Percentiles rank a stretch among this genome's conserved stretches.
phyloP scores from a whole-genome alignment of 2,113 vertebrate species.

The Indicator indicator region DNA sequence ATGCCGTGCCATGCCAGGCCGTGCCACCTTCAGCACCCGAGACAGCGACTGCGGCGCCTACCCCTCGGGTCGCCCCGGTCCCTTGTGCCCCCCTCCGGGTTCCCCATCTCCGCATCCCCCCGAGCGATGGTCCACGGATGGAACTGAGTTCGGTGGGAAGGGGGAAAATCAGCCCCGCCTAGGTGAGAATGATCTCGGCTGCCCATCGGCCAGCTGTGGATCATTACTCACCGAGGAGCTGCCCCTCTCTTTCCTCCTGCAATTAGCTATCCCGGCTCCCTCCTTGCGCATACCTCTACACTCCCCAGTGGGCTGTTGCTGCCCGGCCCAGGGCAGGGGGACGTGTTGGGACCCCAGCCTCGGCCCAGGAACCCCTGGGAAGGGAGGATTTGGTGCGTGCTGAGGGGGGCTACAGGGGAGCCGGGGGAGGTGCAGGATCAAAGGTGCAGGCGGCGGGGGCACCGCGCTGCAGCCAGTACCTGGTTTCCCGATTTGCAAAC shows the following conservation, averaged over 20 bases:
- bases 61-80: neutral
- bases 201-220: too few species aligned
- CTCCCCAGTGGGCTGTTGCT: neutral
- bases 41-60: conserved; percentile 33
- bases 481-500: conserved; percentile 99
- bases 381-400: neutral
- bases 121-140: neutral
- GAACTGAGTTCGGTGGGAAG: neutral
- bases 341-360: neutral
- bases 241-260: neutral
- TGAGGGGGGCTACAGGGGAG: too few species aligned
- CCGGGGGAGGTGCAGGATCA: neutral
- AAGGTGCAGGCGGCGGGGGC: neutral
- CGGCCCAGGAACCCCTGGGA: neutral
- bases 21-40: conserved; percentile 51
- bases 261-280: neutral
- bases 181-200: rapidly evolving
- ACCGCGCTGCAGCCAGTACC: conserved; percentile 72
- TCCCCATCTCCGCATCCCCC: neutral
- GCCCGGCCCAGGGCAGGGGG: neutral
- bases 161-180: neutral
- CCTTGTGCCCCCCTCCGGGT: neutral
- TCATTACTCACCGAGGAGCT: neutral
- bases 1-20: neutral
- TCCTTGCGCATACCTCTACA: neutral